Evolutionary conservation across 2,888 invertebrate genomes (phyloP).

Genomic region (Polia nebulosa): DNA sequence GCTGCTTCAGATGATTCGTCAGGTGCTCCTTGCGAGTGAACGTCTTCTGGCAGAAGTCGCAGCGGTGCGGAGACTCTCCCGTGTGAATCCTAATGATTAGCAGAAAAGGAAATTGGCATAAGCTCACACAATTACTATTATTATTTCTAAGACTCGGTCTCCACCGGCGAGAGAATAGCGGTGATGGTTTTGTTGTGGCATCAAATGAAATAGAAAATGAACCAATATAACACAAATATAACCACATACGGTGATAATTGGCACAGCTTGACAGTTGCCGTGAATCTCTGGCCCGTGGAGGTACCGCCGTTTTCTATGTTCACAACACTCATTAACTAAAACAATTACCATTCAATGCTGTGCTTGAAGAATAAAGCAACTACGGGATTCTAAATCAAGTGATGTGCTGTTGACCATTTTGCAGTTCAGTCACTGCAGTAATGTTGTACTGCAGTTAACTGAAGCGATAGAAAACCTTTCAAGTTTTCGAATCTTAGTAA

Average conservation of each 20-base stretch:
- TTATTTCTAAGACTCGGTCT: no score
- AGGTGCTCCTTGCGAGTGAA: conserved; percentile 94
- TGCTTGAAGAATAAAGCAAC: conserved; percentile 36
- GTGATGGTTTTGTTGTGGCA: neutral
- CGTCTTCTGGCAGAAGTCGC: conserved; percentile 94
- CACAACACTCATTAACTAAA: conserved; percentile 26
- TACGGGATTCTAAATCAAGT: conserved; percentile 32
- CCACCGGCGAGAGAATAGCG: neutral
- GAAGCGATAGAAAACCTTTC: neutral
- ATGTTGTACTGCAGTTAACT: conserved; percentile 8
- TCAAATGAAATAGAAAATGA: neutral
- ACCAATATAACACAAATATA: no score
- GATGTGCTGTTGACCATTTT: neutral
- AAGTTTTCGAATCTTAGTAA: neutral
- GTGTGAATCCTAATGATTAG: conserved; percentile 87
- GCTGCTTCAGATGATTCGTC: conserved; percentile 93
- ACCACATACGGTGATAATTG: neutral
- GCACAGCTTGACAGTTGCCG: neutral
- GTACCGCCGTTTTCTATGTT: conserved; percentile 3
- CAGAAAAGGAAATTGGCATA: conserved; percentile 16
- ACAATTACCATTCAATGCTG: conserved; percentile 36
- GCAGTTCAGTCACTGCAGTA: conserved; percentile 12
- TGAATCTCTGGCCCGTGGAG: neutral
- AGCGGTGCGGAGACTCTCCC: conserved; percentile 94
- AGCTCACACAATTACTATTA: neutral